A percentile compares a stretch with the other conserved stretches of the same genome.
phyloP scores from a whole-genome alignment of 2,888 invertebrate genomes.

The Glaucopsyche alexis region DNA sequence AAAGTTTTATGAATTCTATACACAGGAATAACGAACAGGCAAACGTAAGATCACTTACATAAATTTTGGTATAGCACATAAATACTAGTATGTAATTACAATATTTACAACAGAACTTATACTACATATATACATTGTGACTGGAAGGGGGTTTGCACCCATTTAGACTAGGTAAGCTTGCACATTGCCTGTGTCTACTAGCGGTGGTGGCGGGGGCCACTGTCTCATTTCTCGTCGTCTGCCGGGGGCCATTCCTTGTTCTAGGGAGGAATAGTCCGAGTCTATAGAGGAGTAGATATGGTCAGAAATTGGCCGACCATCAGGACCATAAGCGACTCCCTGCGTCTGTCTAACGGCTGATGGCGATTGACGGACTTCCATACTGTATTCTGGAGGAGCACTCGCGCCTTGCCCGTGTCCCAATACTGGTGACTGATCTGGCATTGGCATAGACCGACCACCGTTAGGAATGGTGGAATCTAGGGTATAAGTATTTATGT shows the following conservation, averaged over 20 bases:
- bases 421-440: conserved; percentile 76
- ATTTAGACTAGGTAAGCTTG: conserved; percentile 86
- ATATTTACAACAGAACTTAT: conserved; percentile 69
- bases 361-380: conserved; percentile 69
- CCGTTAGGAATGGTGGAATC: conserved; percentile 83
- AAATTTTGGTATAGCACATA: conserved; percentile 79
- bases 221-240: conserved; percentile 69
- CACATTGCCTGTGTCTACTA: conserved; percentile 75
- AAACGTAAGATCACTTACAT: conserved; percentile 74
- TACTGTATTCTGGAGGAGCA: conserved; percentile 75
- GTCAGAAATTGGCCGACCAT: conserved; percentile 89
- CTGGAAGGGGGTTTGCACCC: conserved; percentile 68
- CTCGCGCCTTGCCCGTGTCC: conserved; percentile 63
- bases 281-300: conserved; percentile 95
- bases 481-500: conserved; percentile 92
- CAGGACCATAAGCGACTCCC: conserved; percentile 77
- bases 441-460: conserved; percentile 78
- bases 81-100: conserved; percentile 64
- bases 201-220: conserved; percentile 73
- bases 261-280: conserved; percentile 91
- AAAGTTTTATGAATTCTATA: conserved; percentile 76
- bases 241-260: conserved; percentile 83
- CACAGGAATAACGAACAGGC: conserved; percentile 78
- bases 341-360: conserved; percentile 70
- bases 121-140: conserved; percentile 71